phyloP scores from a whole-genome alignment of 2,888 invertebrate genomes.

The Molorchus minor region DNA sequence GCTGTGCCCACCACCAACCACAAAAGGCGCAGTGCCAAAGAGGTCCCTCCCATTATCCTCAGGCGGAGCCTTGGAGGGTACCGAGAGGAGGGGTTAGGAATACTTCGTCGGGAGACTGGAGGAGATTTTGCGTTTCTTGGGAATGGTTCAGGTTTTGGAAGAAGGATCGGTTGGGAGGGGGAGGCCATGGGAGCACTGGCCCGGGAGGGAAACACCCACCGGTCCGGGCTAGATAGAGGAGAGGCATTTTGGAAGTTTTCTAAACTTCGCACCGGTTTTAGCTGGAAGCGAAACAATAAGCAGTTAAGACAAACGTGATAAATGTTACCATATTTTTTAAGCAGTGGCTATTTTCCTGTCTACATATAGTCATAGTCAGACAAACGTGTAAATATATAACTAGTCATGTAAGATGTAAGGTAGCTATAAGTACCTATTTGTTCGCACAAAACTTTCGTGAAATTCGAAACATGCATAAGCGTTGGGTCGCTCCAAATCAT shows the following conservation, averaged over 20 bases:
- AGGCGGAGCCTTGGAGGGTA: constrained; percentile 60
- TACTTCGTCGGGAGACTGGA: constrained; percentile 61
- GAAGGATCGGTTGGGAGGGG: constrained; percentile 50
- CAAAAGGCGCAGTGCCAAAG: constrained; percentile 59
- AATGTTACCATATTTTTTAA: too few species aligned
- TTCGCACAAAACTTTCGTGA: too few species aligned
- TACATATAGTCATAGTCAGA: too few species aligned
- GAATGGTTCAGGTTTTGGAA: constrained; percentile 39
- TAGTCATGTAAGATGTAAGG: too few species aligned
- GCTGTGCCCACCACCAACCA: constrained; percentile 61
- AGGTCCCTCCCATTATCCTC: constrained; percentile 56
- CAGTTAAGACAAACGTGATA: constrained; percentile 25
- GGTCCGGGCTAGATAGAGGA: constrained; percentile 54
- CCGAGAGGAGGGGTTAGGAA: constrained; percentile 57
- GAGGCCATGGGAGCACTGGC: constrained; percentile 52
- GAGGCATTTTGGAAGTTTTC: constrained; percentile 65
- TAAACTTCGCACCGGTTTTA: constrained; percentile 70
- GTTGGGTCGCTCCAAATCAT: neutral
- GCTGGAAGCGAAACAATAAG: constrained; percentile 65
- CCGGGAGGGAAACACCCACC: constrained; percentile 51
- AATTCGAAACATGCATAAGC: constrained; percentile 4
- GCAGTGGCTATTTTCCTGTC: too few species aligned
- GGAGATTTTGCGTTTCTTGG: constrained; percentile 57
- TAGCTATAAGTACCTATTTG: too few species aligned
- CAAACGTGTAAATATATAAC: too few species aligned